Percentiles rank a stretch among this genome's conserved stretches.
phyloP scores from a whole-genome alignment of 2,113 vertebrate genomes.

The Gallinago paraguaiae region DNA sequence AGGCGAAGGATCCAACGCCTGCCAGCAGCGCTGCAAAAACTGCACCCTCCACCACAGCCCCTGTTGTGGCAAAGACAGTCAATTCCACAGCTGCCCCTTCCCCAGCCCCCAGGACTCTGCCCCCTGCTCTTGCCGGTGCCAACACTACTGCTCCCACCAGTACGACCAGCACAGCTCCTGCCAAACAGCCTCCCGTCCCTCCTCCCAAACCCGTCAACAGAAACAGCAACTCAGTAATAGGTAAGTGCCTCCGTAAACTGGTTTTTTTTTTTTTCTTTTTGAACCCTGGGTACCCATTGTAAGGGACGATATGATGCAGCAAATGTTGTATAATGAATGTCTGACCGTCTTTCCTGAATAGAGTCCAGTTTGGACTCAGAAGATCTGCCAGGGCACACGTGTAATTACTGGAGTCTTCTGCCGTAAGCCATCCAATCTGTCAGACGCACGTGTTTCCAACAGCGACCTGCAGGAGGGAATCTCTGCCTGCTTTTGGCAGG shows the following conservation, averaged over 20 bases:
- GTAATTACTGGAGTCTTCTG: not conserved
- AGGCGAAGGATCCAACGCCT: constrained; percentile 33
- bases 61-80: constrained; percentile 44
- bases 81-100: constrained; percentile 62
- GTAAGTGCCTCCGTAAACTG: constrained; percentile 73
- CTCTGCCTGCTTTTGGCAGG: not conserved
- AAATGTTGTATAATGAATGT: not conserved
- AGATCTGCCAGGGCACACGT: not conserved
- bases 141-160: constrained; percentile 70
- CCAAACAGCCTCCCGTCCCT: constrained; percentile 91
- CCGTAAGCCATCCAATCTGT: not conserved
- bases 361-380: not conserved
- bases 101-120: constrained; percentile 80
- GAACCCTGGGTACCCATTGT: not conserved
- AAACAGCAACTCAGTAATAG: constrained; percentile 87
- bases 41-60: constrained; percentile 41
- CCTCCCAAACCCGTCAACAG: constrained; percentile 94
- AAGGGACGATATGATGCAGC: not conserved
- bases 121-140: constrained; percentile 69
- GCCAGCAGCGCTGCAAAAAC: constrained; percentile 36
- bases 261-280: not conserved
- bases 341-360: not conserved
- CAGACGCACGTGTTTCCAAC: rapidly evolving
- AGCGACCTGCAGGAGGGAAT: not conserved
- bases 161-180: constrained; percentile 61